These are phyloP conservation scores for Macropodus opercularis DNA, from an alignment of 2,797 vertebrate genomes.

Conservation along the genomic window DNA sequence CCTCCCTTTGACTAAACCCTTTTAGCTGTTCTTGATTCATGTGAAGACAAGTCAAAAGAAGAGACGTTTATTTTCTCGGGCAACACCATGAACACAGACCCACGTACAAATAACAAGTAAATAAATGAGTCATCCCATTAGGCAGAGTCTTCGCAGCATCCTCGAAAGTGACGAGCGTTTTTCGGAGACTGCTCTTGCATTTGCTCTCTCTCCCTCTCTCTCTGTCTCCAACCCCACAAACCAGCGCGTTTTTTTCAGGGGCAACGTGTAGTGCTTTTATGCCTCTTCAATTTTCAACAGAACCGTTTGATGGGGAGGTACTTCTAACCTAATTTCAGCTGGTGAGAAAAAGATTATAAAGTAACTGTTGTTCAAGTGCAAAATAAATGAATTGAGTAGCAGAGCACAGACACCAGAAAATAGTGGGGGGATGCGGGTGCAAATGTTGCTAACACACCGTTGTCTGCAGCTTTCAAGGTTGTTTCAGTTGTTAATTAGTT, in stretches of 20 bases:
- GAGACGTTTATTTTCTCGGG: conserved; percentile 21
- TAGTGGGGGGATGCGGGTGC: not conserved
- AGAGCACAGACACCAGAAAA: conserved; percentile 14
- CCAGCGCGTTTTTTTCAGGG: conserved; percentile 41
- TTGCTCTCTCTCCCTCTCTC: not conserved
- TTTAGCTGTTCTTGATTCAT: conserved; percentile 39
- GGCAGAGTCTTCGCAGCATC: conserved; percentile 28
- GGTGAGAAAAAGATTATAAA: conserved; percentile 53
- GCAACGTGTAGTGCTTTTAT: conserved; percentile 50
- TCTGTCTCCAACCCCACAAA: conserved; percentile 25
- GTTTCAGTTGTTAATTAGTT: conserved; percentile 72
- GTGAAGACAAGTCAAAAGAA: conserved; percentile 32
- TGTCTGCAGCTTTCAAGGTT: conserved; percentile 72
- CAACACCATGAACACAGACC: conserved; percentile 25
- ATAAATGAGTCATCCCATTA: conserved; percentile 50
- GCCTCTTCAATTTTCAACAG: conserved; percentile 56
- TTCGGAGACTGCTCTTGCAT: conserved; percentile 27
- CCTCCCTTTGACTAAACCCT: conserved; percentile 56
- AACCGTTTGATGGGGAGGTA: conserved; percentile 55
- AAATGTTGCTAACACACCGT: conserved; percentile 46
- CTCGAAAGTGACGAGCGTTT: conserved; percentile 39
- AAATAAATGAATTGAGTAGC: conserved; percentile 58
- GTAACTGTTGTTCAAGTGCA: conserved; percentile 57
- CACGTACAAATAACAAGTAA: conserved; percentile 42
- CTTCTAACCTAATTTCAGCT: conserved; percentile 62